Conservation (phyloP, 2,797 vertebrate genomes). For the Antrozous pallidus region DNA sequence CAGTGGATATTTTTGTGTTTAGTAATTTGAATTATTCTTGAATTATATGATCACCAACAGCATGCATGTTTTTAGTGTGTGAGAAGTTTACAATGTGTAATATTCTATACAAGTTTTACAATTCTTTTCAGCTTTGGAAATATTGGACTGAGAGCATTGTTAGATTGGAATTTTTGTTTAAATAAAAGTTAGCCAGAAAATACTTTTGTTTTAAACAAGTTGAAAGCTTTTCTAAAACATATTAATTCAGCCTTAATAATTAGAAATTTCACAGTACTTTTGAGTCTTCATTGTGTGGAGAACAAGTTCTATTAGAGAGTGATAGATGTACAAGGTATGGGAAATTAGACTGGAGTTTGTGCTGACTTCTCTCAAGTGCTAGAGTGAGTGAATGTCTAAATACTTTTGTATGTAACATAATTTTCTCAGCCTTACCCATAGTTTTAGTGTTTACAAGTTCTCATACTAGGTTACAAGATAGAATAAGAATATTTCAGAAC, state of each 20-base stretch:
- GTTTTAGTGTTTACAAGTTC: neutral
- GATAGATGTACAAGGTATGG: neutral
- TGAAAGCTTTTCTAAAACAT: conserved; percentile 34
- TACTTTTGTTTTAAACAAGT: neutral
- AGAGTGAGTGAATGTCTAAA: neutral
- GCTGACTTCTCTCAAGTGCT: neutral
- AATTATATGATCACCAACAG: neutral
- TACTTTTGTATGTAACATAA: neutral
- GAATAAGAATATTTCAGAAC: neutral
- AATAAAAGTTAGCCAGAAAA: neutral
- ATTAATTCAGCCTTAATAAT: neutral
- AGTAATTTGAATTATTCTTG: neutral
- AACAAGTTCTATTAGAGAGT: neutral
- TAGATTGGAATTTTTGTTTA: neutral
- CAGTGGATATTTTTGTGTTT: conserved; percentile 28
- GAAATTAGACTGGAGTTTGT: neutral
- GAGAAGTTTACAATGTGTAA: neutral
- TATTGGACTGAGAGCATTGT: neutral
- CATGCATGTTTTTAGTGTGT: neutral
- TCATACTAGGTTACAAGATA: neutral
- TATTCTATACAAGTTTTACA: neutral
- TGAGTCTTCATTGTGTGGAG: neutral
- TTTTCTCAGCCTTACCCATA: neutral
- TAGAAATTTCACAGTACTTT: neutral
- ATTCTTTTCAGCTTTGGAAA: neutral